These are phyloP conservation scores for Melospiza melodia DNA, from an alignment of 2,113 vertebrate genomes.

Conservation along the genomic window DNA sequence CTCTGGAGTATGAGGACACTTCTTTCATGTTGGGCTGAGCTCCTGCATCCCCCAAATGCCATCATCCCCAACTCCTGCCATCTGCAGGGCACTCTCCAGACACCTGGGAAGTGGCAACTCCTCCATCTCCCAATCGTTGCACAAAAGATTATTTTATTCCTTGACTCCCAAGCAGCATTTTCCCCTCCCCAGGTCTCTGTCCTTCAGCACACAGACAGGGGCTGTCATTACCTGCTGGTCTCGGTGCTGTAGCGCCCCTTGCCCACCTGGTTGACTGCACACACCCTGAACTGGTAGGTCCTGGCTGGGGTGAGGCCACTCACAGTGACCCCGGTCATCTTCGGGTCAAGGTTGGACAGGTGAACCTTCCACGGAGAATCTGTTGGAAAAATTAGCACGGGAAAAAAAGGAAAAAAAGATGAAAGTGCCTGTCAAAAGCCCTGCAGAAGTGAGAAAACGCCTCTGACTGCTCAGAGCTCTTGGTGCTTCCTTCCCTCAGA, in stretches of 20 bases:
- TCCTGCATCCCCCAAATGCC: neutral
- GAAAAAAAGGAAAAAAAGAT: neutral
- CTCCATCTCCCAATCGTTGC: neutral
- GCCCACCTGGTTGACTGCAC: constrained; percentile 94
- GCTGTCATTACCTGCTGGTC: constrained; percentile 83
- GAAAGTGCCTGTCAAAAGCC: neutral
- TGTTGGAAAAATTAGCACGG: constrained; percentile 42
- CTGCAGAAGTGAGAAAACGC: neutral
- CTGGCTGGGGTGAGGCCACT: constrained; percentile 90
- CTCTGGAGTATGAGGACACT: neutral
- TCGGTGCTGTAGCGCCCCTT: constrained; percentile 91
- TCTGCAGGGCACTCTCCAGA: neutral
- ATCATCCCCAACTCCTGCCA: neutral
- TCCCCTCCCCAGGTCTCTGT: too few relatives aligned
- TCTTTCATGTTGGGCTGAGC: neutral
- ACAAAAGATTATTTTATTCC: neutral
- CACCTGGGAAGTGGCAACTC: neutral
- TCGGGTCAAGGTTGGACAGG: constrained; percentile 83
- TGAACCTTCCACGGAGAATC: constrained; percentile 97
- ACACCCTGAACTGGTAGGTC: constrained; percentile 94
- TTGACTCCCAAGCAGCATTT: neutral
- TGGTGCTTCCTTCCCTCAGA: neutral
- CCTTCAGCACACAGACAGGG: fast-evolving
- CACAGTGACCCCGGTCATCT: constrained; percentile 79
- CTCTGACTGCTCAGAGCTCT: neutral